phyloP scores from a whole-genome alignment of 2,888 invertebrate species.

The Perdita meconis region DNA sequence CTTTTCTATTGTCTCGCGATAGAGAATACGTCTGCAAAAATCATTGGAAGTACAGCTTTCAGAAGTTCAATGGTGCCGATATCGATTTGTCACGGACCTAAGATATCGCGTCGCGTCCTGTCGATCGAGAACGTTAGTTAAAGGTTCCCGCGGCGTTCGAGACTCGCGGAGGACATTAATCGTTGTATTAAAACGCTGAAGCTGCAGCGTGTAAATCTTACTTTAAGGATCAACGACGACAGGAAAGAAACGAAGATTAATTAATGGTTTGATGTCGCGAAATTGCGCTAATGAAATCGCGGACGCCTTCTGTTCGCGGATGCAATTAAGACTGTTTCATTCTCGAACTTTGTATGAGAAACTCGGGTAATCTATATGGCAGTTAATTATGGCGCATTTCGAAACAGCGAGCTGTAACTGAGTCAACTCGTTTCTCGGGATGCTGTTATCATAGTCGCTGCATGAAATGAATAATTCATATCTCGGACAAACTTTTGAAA shows the following conservation, averaged over 20 bases:
- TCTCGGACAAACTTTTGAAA: too few species aligned
- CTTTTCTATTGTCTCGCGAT: conserved; percentile 11
- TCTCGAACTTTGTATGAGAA: conserved; percentile 11
- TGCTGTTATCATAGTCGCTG: not conserved
- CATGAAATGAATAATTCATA: too few species aligned
- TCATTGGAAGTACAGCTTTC: conserved; percentile 12
- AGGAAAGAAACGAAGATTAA: not conserved
- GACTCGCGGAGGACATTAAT: not conserved
- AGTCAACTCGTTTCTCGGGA: not conserved
- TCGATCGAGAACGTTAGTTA: not conserved
- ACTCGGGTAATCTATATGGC: conserved; percentile 13
- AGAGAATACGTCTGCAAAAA: conserved; percentile 4
- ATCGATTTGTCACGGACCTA: not conserved
- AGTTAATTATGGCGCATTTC: conserved; percentile 10
- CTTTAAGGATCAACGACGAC: not conserved
- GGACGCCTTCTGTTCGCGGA: not conserved
- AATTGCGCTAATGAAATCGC: conserved; percentile 1
- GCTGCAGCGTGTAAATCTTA: not conserved
- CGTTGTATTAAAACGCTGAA: not conserved
- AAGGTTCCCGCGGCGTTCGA: not conserved
- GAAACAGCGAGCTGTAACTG: not conserved
- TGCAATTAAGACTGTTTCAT: not conserved
- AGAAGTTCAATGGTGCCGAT: too few species aligned
- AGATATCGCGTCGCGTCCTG: not conserved
- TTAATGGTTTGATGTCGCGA: not conserved